These are phyloP conservation scores for Mizuhopecten yessoensis DNA, from an alignment of 1,140 invertebrate species.

Conservation along the genomic window DNA sequence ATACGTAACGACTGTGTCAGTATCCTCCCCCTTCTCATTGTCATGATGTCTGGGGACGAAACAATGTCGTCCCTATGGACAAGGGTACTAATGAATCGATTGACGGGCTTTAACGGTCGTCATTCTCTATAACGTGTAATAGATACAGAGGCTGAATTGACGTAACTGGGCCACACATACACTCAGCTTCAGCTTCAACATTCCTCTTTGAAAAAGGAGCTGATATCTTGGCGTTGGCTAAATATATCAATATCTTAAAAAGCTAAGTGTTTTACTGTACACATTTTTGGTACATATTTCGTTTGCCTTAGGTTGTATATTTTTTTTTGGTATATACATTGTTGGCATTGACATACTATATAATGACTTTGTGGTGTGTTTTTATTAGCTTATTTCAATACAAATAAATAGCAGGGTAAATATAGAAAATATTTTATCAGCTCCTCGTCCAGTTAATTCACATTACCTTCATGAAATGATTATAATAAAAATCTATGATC, in stretches of 20 bases:
- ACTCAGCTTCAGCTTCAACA: neutral
- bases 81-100: constrained; percentile 18
- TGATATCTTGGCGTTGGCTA: neutral
- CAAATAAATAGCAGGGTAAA: too few species aligned
- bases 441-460: too few species aligned
- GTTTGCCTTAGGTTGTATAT: too few species aligned
- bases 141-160: neutral
- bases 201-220: neutral
- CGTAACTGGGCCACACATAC: neutral
- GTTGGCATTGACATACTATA: too few species aligned
- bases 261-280: neutral
- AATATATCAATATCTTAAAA: neutral
- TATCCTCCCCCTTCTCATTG: neutral
- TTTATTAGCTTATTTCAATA: too few species aligned
- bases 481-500: too few species aligned
- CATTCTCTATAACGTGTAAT: neutral
- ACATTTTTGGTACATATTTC: too few species aligned
- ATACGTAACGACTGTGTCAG: neutral
- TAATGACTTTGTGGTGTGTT: too few species aligned
- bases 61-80: neutral
- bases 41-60: constrained; percentile 16
- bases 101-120: neutral
- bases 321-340: too few species aligned
- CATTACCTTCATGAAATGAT: too few species aligned
- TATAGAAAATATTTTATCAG: too few species aligned